phyloP scores from a whole-genome alignment of 92 coral and sea anemone species.

The Muricea muricata region DNA sequence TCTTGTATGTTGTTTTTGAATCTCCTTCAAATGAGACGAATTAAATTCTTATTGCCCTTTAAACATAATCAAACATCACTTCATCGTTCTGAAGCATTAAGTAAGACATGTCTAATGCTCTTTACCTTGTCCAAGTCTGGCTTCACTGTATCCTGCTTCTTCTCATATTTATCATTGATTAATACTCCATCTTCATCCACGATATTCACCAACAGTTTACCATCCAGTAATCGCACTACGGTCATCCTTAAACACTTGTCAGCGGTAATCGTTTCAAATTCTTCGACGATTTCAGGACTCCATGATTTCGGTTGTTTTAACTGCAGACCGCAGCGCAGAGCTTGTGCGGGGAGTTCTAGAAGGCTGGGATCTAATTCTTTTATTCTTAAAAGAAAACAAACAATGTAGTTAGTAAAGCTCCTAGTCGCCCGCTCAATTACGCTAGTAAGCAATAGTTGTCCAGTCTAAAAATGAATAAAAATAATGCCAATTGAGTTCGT shows the following conservation, averaged over 20 bases:
- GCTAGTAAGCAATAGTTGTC: no score
- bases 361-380: conserved; percentile 34
- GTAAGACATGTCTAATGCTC: no score
- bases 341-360: conserved; percentile 24
- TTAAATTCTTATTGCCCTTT: no score
- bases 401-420: neutral
- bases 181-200: conserved; percentile 23
- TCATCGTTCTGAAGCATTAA: no score
- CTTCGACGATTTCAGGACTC: conserved; percentile 16
- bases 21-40: no score
- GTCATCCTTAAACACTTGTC: conserved; percentile 41
- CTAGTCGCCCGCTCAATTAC: no score
- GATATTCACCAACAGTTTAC: conserved; percentile 7
- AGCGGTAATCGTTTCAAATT: conserved; percentile 9
- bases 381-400: neutral
- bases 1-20: no score
- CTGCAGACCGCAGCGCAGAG: conserved; percentile 24
- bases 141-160: neutral
- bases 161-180: conserved; percentile 23
- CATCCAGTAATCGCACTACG: conserved; percentile 4
- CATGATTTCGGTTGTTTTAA: conserved; percentile 13
- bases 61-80: no score
- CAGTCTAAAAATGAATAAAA: no score
- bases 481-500: no score
- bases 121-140: neutral